These are phyloP conservation scores for Athrips mouffetella DNA, from an alignment of 2,888 invertebrate genomes.

Conservation along the genomic window DNA sequence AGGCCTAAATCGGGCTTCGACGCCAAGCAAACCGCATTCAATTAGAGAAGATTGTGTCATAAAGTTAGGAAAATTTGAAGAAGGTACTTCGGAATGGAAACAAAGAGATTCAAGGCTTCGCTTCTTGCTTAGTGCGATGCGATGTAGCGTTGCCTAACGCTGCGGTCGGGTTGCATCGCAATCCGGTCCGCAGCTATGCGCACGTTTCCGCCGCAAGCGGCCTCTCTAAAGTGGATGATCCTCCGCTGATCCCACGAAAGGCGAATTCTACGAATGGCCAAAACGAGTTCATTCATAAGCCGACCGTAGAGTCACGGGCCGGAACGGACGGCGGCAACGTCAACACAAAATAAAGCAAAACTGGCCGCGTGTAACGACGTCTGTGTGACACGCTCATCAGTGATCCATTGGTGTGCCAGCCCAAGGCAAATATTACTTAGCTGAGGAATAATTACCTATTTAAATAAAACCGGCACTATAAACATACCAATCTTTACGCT, in stretches of 20 bases:
- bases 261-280: slow-evolving; percentile 51
- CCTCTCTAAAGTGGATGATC: slow-evolving; percentile 33
- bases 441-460: too few relatives aligned
- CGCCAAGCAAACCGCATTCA: slow-evolving; percentile 41
- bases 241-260: slow-evolving; percentile 38
- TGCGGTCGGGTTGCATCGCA: slow-evolving; percentile 51
- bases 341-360: slow-evolving; percentile 52
- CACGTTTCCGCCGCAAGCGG: slow-evolving; percentile 48
- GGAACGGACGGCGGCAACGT: slow-evolving; percentile 43
- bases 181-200: slow-evolving; percentile 35
- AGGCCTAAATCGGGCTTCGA: neutral
- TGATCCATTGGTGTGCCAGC: slow-evolving; percentile 3
- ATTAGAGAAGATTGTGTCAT: slow-evolving; percentile 42
- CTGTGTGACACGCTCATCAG: neutral
- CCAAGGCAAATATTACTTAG: neutral
- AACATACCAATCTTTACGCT: too few relatives aligned
- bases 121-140: slow-evolving; percentile 49
- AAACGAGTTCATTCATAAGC: slow-evolving; percentile 60
- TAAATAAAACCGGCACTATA: too few relatives aligned
- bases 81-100: slow-evolving; percentile 43
- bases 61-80: slow-evolving; percentile 40
- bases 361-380: slow-evolving; percentile 39
- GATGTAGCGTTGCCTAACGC: slow-evolving; percentile 44
- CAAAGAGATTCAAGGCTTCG: slow-evolving; percentile 59
- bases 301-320: slow-evolving; percentile 46